phyloP scores from a whole-genome alignment of 2,797 vertebrate genomes.

The Sarcophilus harrisii region DNA sequence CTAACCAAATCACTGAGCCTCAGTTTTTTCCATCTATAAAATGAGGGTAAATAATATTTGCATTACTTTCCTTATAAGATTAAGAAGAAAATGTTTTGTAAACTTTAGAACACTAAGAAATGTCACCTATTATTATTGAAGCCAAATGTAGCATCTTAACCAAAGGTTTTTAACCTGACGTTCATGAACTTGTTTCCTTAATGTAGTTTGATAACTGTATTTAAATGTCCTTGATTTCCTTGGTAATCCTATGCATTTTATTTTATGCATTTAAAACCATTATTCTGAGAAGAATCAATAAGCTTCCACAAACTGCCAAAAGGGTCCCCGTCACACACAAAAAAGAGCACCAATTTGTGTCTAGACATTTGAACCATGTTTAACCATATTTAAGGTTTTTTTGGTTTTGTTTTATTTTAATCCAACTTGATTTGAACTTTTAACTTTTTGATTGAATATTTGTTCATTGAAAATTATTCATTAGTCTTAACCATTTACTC shows the following conservation, averaged over 20 bases:
- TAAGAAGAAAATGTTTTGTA: background rate
- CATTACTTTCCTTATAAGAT: background rate
- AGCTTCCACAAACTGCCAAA: background rate
- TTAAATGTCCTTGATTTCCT: background rate
- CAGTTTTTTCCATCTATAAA: background rate
- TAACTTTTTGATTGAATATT: background rate
- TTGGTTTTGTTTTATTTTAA: constrained; percentile 16
- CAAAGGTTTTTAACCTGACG: background rate
- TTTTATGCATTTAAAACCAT: background rate
- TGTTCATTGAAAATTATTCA: background rate
- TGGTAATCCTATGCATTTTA: background rate
- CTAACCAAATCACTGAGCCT: background rate
- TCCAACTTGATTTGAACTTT: background rate
- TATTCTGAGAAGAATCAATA: background rate
- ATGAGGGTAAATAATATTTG: background rate
- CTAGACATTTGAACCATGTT: background rate
- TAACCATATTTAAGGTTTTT: background rate
- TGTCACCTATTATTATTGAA: background rate
- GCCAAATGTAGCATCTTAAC: background rate
- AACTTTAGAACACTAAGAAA: background rate
- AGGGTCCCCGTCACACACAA: background rate
- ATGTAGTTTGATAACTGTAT: background rate
- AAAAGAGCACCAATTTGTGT: background rate
- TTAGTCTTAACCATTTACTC: background rate
- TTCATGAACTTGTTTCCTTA: background rate